Percentiles rank a stretch among this genome's conserved stretches.
Evolutionary conservation across 2,113 vertebrate genomes (phyloP).

Genomic region (Rhodinocichla rosea): DNA sequence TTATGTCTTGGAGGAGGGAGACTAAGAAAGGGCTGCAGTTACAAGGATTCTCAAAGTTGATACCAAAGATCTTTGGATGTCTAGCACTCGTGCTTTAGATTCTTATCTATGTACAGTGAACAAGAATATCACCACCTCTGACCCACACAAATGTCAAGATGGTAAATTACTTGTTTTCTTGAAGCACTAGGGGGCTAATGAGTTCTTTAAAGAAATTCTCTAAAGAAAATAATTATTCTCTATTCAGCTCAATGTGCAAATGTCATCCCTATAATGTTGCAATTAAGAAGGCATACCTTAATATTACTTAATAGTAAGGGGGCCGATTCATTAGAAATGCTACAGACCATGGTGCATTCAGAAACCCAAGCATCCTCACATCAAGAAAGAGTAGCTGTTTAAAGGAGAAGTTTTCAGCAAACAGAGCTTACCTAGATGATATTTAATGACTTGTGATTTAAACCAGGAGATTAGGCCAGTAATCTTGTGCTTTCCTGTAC

Average conservation of each 20-base stretch:
- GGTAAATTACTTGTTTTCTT: neutral
- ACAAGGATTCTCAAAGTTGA: neutral
- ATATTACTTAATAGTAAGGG: neutral
- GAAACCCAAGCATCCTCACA: neutral
- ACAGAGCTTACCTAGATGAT: neutral
- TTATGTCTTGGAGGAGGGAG: neutral
- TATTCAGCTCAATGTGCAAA: neutral
- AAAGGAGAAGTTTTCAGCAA: neutral
- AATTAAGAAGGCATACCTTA: neutral
- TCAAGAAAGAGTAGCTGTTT: neutral
- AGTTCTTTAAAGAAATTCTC: neutral
- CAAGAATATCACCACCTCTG: neutral
- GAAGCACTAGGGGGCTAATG: neutral
- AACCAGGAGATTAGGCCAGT: neutral
- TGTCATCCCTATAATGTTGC: neutral
- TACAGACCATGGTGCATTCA: fast-evolving
- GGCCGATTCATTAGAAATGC: neutral
- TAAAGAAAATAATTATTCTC: neutral
- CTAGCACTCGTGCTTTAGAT: neutral
- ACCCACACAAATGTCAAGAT: neutral
- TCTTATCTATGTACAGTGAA: neutral
- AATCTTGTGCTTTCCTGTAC: neutral
- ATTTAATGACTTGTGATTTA: neutral
- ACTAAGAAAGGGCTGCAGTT: neutral
- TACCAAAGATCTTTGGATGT: neutral